Evolutionary conservation across 2,113 vertebrate species (phyloP).

Genomic region (Mola mola): DNA sequence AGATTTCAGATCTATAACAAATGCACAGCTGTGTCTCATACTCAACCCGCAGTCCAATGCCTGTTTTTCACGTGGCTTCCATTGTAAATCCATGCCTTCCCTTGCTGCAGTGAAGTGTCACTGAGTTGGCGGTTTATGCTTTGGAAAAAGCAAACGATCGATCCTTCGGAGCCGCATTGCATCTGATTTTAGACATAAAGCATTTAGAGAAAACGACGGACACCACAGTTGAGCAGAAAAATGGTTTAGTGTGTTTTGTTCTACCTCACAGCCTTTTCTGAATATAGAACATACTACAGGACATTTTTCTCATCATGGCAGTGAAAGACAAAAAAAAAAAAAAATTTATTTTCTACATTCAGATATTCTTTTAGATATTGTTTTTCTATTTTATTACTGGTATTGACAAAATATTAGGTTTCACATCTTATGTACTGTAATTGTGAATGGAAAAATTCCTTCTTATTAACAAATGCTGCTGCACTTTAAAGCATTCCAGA

Average conservation of each 20-base stretch:
- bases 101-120: conserved; percentile 42
- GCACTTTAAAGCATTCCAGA: too few relatives aligned
- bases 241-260: conserved; percentile 9
- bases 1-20: conserved; percentile 38
- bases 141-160: conserved; percentile 57
- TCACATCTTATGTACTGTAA: too few relatives aligned
- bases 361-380: not conserved
- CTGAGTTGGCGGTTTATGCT: conserved; percentile 58
- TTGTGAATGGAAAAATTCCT: too few relatives aligned
- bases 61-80: conserved; percentile 30
- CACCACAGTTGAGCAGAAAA: conserved; percentile 41
- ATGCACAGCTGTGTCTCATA: conserved; percentile 43
- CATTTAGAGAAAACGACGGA: conserved; percentile 7
- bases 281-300: not conserved
- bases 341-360: not conserved
- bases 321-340: not conserved
- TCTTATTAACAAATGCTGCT: too few relatives aligned
- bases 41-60: conserved; percentile 12
- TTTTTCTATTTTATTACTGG: not conserved
- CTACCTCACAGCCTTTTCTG: conserved; percentile 3
- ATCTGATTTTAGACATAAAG: conserved; percentile 38
- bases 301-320: conserved; percentile 11
- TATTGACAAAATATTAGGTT: too few relatives aligned
- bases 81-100: conserved; percentile 60
- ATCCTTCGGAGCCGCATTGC: conserved; percentile 32